Base-by-base conservation (phyloP, 2,113 vertebrate genomes). In the Mionectes macconnelli region DNA sequence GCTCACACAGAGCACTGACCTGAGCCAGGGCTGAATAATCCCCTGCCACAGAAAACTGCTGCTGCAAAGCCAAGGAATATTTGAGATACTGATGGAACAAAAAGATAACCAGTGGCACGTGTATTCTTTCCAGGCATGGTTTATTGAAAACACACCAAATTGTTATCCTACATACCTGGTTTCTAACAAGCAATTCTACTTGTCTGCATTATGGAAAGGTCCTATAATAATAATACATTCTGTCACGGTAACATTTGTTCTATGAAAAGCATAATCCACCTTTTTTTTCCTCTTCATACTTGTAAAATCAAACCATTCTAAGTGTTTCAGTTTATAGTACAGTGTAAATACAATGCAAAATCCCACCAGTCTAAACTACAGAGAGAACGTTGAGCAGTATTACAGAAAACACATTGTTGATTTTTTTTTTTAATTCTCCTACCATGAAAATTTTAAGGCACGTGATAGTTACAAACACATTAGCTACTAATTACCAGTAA, bases 111-210 rank as follows among this genome's bases (percentile, higher is more conserved):
- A 92, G 28, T 85, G 66, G 82, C 93, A 94, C 94, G 6, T 27
- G 8, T 80, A 37, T 97, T 97, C 92, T 97, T 98, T 99, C 98
- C 98, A 99, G 99, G 98, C 98, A 99, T 98, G 98, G 97, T 99
- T 99, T 99, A 99, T 99, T 99, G 98, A 99, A 99, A 99, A 99
- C 98, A 99, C 98, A 99, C 98, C 99, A 99, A 99, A 98, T 98
- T 97, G 98, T 98, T 98, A 98, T 97, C 98, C 98, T 99, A 99
- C 98, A 99, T 98, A 99, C 98, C 98, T 98, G 98, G 98, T 97
- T 98, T 98, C 98, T 98, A 98, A 99, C 98, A 99, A 99, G 98
- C 98, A 97, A 97, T 98, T 98, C 98, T 98, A 98, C 98, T 98
- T 98, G 98, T 98, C 98, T 98, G 98, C 98, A 97, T 99, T 99